These are phyloP conservation scores for Phragmatobia fuliginosa DNA, from an alignment of 2,888 invertebrate genomes.

Conservation along the genomic window DNA sequence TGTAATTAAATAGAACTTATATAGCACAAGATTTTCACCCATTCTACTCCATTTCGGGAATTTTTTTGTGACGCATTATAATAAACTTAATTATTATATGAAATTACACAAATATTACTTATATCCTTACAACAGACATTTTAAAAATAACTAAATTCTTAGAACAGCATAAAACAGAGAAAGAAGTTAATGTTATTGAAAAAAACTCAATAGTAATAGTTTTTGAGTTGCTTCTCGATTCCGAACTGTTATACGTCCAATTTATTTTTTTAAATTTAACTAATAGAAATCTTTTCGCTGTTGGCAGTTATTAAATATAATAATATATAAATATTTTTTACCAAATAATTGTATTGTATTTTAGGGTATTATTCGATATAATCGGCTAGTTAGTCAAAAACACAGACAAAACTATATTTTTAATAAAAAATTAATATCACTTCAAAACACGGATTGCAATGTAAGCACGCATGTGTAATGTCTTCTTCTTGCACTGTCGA, in stretches of 20 bases:
- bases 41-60: too few species aligned
- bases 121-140: not conserved
- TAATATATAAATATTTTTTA: not conserved
- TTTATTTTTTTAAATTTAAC: not conserved
- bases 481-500: conserved; percentile 73
- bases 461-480: conserved; percentile 83
- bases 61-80: too few species aligned
- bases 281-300: not conserved
- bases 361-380: conserved; percentile 8
- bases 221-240: not conserved
- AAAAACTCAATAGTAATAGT: too few species aligned
- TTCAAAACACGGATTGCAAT: conserved; percentile 78
- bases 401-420: conserved; percentile 60
- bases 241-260: not conserved
- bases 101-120: too few species aligned
- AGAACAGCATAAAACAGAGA: not conserved
- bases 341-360: conserved; percentile 10
- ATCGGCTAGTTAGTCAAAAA: conserved; percentile 56
- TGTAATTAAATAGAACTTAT: not conserved
- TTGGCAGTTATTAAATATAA: not conserved
- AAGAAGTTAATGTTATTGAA: too few species aligned
- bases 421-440: conserved; percentile 75
- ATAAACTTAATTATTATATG: too few species aligned
- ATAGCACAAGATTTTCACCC: not conserved
- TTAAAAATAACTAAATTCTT: not conserved